A percentile compares a stretch with the other conserved stretches of the same genome.
phyloP scores from a whole-genome alignment of 2,888 invertebrate genomes.

The Eupithecia dodoneata region DNA sequence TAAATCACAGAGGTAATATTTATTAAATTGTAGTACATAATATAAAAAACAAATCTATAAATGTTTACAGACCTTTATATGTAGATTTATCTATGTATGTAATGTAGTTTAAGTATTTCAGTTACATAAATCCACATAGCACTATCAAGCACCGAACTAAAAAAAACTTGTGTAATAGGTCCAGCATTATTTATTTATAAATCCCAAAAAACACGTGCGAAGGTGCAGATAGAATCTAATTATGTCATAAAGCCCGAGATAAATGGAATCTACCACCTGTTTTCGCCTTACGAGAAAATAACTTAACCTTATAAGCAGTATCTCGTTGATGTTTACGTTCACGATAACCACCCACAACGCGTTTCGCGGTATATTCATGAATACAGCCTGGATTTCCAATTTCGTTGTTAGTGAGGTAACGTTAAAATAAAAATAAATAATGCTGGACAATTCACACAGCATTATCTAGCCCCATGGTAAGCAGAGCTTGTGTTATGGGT shows the following conservation, averaged over 20 bases:
- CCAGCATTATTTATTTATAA: not conserved
- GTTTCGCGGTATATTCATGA: not conserved
- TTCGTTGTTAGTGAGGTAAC: not conserved
- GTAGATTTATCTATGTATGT: not conserved
- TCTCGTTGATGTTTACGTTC: not conserved
- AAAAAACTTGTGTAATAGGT: not conserved
- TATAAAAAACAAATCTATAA: too few relatives aligned
- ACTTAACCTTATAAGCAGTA: not conserved
- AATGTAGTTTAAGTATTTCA: not conserved
- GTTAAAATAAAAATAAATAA: not conserved
- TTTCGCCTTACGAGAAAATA: not conserved
- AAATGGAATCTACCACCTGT: not conserved
- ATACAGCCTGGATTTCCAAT: not conserved
- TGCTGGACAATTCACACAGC: too few relatives aligned
- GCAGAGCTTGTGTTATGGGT: too few relatives aligned
- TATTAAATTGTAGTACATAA: too few relatives aligned
- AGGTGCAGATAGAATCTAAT: not conserved
- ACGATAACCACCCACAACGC: not conserved
- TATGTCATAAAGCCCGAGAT: not conserved
- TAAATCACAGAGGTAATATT: too few relatives aligned
- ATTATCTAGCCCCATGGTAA: too few relatives aligned
- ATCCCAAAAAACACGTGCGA: not conserved
- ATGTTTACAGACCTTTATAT: not conserved
- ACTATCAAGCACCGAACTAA: not conserved
- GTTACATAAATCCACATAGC: not conserved